Evolutionary conservation across 2,888 invertebrate genomes (phyloP).

Genomic region (Dynastes hyllus): DNA sequence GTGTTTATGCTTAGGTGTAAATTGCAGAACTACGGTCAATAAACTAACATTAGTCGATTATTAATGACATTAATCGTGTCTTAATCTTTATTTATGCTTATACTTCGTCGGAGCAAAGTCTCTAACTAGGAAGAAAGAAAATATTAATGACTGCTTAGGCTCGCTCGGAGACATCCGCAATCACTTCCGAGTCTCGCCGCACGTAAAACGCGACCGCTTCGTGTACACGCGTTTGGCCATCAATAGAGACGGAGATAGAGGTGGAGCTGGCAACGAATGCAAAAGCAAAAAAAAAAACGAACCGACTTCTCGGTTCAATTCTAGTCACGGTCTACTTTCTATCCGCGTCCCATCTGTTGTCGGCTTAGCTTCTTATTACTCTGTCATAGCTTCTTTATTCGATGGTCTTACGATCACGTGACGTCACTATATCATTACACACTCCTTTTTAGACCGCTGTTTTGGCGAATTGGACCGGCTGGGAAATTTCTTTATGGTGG

Average conservation of each 20-base stretch:
- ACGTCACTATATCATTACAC: slow-evolving; percentile 16
- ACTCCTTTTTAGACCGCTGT: not conserved
- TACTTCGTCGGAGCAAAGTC: too few species aligned
- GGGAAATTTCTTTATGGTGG: too few species aligned
- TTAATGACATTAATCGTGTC: too few species aligned
- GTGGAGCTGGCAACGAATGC: slow-evolving; percentile 15
- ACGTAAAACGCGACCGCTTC: not conserved
- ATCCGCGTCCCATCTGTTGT: slow-evolving; percentile 54
- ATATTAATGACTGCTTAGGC: not conserved
- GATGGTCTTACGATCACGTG: slow-evolving; percentile 37
- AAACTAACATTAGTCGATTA: too few species aligned
- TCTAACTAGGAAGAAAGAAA: not conserved
- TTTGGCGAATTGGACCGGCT: too few species aligned
- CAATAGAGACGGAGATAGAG: not conserved
- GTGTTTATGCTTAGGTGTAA: too few species aligned
- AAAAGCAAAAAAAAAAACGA: slow-evolving; percentile 25
- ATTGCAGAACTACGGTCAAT: too few species aligned
- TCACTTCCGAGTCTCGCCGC: slow-evolving; percentile 31
- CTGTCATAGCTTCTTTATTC: slow-evolving; percentile 54
- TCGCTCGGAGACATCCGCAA: slow-evolving; percentile 6
- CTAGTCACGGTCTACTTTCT: slow-evolving; percentile 60
- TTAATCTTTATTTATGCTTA: too few species aligned
- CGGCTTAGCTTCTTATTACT: slow-evolving; percentile 55
- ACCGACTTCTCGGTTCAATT: slow-evolving; percentile 48
- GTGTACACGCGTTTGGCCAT: not conserved